Evolutionary conservation across 2,113 vertebrate genomes (phyloP), one percentile per base, ranked within the genome.

Genomic region (Micromys minutus): DNA sequence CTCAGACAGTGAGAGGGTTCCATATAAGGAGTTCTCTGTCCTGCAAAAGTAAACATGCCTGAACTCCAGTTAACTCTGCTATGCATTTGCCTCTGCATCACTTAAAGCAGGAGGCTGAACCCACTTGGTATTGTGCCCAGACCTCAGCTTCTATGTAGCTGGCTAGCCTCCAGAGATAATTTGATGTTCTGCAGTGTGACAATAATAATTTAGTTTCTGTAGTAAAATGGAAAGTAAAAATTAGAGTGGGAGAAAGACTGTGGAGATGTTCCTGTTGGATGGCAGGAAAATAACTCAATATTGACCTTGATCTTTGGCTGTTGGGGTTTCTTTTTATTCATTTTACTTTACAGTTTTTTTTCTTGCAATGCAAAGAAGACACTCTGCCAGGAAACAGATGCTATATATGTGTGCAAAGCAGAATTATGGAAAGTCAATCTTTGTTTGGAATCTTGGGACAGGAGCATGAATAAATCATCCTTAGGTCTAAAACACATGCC

Each of bases 141-240:
- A 93, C 47, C 91, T 61, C 1, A 1, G n/a, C 79, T 96, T 92
- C 45, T 17, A 19, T 77, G 95, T 86, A 94, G 21, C 86, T 97
- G 95, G 77, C 74, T 69, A 29, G 57, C 31, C 47, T 92, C 83
- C 80, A 95, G 50, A n/a, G 93, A 65, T 96, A 94, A 95, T 97
- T 96, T 77, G 79, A 39, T 71, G 88, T 67, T 92, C 74, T 93
- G 96, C 57, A 57, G 65, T 94, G 77, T 92, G 19, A 22, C 52
- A 87, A 75, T 47, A 92, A 91, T 96, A 95, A 80, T 96, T 83
- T 96, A 97, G 72, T 84, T 81, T 71, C 88, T 89, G 50, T 96
- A 84, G 84, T 42, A 61, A 93, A 93, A 91, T 57, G 75, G 47
- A 77, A 94, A 69, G 89, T 5, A 22, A 86, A 86, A 26, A 0